Evolutionary conservation across 2,888 invertebrate genomes (phyloP).

Genomic region (Alviniconcha strummeri): DNA sequence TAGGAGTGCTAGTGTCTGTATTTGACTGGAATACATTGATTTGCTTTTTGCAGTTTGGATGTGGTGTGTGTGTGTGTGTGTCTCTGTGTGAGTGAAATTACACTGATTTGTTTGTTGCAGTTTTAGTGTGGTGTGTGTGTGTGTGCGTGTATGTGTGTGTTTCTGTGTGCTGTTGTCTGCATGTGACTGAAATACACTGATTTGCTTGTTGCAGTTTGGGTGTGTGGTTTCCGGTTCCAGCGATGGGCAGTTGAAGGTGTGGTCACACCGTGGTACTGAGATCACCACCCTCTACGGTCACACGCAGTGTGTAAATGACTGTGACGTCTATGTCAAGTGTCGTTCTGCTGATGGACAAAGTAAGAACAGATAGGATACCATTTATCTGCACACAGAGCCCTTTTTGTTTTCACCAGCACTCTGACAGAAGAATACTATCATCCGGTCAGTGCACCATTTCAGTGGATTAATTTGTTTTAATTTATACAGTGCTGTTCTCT

Average conservation of each 20-base stretch:
- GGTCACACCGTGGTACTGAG: slow-evolving; percentile 72
- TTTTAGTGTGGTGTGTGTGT: neutral
- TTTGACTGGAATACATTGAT: too few relatives aligned
- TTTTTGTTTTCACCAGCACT: too few relatives aligned
- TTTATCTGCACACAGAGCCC: too few relatives aligned
- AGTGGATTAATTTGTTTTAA: too few relatives aligned
- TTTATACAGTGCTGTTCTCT: too few relatives aligned
- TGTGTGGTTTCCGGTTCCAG: slow-evolving; percentile 70
- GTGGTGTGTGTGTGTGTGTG: too few relatives aligned
- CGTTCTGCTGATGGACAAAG: slow-evolving; percentile 9
- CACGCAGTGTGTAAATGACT: slow-evolving; percentile 65
- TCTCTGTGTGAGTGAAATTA: too few relatives aligned
- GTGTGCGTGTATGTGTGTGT: slow-evolving; percentile 2
- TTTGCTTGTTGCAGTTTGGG: slow-evolving; percentile 58
- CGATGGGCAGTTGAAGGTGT: slow-evolving; percentile 71
- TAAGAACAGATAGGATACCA: neutral
- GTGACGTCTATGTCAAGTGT: slow-evolving; percentile 61
- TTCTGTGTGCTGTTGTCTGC: neutral
- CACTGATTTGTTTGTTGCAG: too few relatives aligned
- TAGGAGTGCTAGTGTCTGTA: too few relatives aligned
- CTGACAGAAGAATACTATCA: too few relatives aligned
- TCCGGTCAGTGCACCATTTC: too few relatives aligned
- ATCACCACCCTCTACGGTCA: slow-evolving; percentile 71
- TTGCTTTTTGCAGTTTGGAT: too few relatives aligned
- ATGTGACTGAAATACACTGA: neutral